Percentiles rank a stretch among this genome's conserved stretches.
Evolutionary conservation across 2,888 invertebrate genomes (phyloP).

Genomic region (Hydrotaea cyrtoneurina): DNA sequence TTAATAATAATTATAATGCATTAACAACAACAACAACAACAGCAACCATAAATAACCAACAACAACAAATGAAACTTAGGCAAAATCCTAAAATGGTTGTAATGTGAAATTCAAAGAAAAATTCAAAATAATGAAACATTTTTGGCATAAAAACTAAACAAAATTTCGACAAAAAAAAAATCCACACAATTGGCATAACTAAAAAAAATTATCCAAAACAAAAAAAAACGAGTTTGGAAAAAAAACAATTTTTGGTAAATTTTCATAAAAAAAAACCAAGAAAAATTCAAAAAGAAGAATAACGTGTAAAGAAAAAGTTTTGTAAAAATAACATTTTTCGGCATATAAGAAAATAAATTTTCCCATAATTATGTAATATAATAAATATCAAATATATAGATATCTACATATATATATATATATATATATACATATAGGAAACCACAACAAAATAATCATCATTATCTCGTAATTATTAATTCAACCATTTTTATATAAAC

Average conservation of each 20-base stretch:
- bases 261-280: conserved; percentile 55
- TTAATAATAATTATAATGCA: conserved; percentile 52
- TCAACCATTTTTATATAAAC: conserved; percentile 34
- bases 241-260: conserved; percentile 56
- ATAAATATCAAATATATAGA: conserved; percentile 30
- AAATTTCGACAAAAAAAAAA: conserved; percentile 63
- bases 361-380: conserved; percentile 44
- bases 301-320: conserved; percentile 47
- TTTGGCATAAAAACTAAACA: conserved; percentile 70
- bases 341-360: conserved; percentile 56
- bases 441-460: conserved; percentile 28
- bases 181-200: conserved; percentile 65
- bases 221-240: conserved; percentile 39
- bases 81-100: conserved; percentile 59
- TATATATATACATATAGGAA: conserved; percentile 6
- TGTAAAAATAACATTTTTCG: conserved; percentile 45
- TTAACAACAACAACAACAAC: conserved; percentile 35
- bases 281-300: conserved; percentile 43
- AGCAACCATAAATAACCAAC: conserved; percentile 35
- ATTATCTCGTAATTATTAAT: conserved; percentile 34
- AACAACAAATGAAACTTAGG: conserved; percentile 43
- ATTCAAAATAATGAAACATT: conserved; percentile 69
- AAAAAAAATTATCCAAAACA: conserved; percentile 54
- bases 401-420: conserved; percentile 6
- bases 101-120: conserved; percentile 65